Conservation (phyloP, 2,113 vertebrate genomes). For the Clupea harengus region DNA sequence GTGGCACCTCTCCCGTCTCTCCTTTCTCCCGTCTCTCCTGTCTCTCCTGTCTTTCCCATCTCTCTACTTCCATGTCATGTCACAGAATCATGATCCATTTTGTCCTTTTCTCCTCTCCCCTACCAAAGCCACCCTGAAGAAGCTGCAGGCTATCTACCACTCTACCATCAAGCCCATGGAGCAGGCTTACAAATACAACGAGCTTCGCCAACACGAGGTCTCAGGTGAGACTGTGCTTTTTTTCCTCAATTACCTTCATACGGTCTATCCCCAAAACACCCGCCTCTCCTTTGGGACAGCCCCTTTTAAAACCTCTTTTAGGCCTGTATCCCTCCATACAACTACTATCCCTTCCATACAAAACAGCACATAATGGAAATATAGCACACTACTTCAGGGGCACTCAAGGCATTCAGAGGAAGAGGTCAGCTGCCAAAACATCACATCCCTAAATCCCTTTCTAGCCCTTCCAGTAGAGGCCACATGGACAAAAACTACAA, state of each 20-base stretch:
- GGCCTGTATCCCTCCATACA: background rate
- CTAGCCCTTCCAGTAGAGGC: background rate
- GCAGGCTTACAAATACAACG: conserved; percentile 95
- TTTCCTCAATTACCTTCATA: background rate
- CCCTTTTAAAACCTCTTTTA: too few relatives aligned
- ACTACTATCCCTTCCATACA: background rate
- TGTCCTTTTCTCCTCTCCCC: background rate
- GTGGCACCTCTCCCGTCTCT: background rate
- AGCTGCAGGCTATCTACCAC: conserved; percentile 92
- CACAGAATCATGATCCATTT: background rate
- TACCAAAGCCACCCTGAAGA: conserved; percentile 79
- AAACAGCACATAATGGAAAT: background rate
- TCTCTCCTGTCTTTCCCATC: background rate
- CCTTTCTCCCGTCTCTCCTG: background rate
- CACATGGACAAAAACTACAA: background rate
- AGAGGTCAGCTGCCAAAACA: background rate
- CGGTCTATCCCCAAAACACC: too few relatives aligned
- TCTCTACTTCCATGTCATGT: background rate
- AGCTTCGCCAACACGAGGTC: conserved; percentile 95
- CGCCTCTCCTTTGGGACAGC: too few relatives aligned
- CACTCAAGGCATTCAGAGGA: background rate
- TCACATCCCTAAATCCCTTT: background rate
- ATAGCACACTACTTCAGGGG: background rate
- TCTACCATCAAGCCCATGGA: conserved; percentile 94
- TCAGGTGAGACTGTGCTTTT: conserved; percentile 74